Conservation (phyloP, 2,113 vertebrate genomes). For the Phylloscopus trochiloides region DNA sequence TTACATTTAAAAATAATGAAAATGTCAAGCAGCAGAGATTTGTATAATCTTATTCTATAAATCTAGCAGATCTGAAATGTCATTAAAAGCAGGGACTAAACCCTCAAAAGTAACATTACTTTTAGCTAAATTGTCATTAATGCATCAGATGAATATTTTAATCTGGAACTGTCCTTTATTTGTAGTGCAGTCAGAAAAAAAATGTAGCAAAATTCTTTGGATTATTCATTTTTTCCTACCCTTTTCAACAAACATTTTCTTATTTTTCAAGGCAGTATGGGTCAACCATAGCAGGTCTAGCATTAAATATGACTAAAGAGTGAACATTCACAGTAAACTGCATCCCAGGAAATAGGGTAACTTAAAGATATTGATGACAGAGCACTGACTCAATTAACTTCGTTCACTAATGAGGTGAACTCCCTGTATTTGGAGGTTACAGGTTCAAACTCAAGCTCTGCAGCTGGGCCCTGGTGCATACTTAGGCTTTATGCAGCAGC, state of each 20-base stretch:
- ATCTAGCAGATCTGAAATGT: neutral
- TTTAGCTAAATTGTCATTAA: neutral
- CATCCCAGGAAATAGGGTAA: constrained; percentile 52
- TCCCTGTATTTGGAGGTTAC: constrained; percentile 60
- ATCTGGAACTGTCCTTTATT: neutral
- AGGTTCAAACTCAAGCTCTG: constrained; percentile 66
- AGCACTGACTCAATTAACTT: constrained; percentile 70
- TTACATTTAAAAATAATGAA: neutral
- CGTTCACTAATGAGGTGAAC: constrained; percentile 71
- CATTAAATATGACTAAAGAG: constrained; percentile 50
- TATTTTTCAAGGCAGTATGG: constrained; percentile 1
- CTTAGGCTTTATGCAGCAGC: constrained; percentile 66
- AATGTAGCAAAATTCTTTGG: neutral
- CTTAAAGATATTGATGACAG: constrained; percentile 68
- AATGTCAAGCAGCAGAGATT: neutral
- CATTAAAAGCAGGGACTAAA: neutral
- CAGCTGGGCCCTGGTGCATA: constrained; percentile 66
- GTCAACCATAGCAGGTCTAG: neutral
- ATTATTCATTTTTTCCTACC: neutral
- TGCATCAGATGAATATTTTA: neutral
- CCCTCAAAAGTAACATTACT: neutral
- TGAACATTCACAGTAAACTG: constrained; percentile 38
- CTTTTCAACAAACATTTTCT: neutral
- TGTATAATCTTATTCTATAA: neutral
- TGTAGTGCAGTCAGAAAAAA: neutral